These are phyloP conservation scores for Hypsopygia costalis DNA, from an alignment of 2,888 invertebrate species.

Conservation along the genomic window DNA sequence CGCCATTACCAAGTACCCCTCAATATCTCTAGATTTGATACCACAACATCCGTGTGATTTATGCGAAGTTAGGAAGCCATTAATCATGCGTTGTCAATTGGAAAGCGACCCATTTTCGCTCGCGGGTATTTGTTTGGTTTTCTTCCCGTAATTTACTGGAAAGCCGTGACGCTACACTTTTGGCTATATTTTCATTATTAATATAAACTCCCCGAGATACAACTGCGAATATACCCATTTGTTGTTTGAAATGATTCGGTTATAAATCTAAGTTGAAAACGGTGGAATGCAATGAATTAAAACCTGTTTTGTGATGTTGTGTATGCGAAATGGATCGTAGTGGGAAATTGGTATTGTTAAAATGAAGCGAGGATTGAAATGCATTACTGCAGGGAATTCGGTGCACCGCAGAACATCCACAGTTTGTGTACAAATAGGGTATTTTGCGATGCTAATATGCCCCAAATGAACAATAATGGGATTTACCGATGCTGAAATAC, in stretches of 20 bases:
- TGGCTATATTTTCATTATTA: conserved; percentile 19
- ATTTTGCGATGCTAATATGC: conserved; percentile 26
- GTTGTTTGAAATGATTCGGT: background rate
- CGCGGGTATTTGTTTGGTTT: conserved; percentile 47
- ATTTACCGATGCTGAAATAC: background rate
- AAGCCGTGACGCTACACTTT: conserved; percentile 36
- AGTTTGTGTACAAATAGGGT: conserved; percentile 29
- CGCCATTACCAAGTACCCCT: conserved; percentile 16
- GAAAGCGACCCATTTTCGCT: conserved; percentile 59
- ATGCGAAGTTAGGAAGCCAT: conserved; percentile 52
- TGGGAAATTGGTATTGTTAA: conserved; percentile 35
- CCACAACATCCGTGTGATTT: conserved; percentile 52
- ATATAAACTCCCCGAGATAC: background rate
- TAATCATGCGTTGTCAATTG: conserved; percentile 66
- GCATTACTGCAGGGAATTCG: conserved; percentile 32
- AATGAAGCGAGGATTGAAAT: conserved; percentile 45
- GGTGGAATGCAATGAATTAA: conserved; percentile 22
- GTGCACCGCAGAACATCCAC: conserved; percentile 23
- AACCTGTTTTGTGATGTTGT: conserved; percentile 30
- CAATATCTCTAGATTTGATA: conserved; percentile 36
- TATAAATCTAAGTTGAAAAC: conserved; percentile 1
- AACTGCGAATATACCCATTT: conserved; percentile 2
- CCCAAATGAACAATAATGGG: conserved; percentile 16
- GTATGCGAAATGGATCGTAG: conserved; percentile 41
- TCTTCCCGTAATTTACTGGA: conserved; percentile 43